Evolutionary conservation across 2,113 vertebrate genomes (phyloP).

Genomic region (Aphyosemion australe): DNA sequence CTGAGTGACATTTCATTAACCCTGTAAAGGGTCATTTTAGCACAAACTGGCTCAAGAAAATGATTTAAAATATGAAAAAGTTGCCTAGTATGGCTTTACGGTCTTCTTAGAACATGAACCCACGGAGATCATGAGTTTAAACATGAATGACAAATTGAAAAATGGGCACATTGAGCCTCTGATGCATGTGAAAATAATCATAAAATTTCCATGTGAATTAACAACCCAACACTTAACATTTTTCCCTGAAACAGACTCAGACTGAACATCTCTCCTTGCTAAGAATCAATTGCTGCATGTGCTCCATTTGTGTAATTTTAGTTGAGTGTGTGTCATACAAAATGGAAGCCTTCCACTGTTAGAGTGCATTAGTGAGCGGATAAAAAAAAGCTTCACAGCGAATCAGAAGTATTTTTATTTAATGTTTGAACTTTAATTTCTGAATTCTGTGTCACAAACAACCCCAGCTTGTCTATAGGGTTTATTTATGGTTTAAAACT

Average conservation of each 20-base stretch:
- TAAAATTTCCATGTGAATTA: conserved; percentile 3
- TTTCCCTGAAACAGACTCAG: conserved; percentile 10
- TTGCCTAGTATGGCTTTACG: too few species aligned
- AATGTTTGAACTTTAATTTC: neutral
- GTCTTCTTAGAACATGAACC: too few species aligned
- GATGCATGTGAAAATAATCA: conserved; percentile 38
- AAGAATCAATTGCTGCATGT: neutral
- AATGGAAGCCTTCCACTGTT: neutral
- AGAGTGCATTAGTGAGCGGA: neutral
- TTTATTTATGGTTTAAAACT: too few species aligned
- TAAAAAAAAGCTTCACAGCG: conserved; percentile 6
- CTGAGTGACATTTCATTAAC: too few species aligned
- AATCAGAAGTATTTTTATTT: neutral
- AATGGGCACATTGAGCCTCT: too few species aligned
- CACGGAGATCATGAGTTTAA: neutral
- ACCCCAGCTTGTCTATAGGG: too few species aligned
- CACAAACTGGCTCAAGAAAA: too few species aligned
- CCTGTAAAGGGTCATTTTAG: too few species aligned
- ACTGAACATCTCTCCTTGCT: conserved; percentile 22
- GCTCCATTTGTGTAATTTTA: neutral
- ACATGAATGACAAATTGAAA: neutral
- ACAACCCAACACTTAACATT: conserved; percentile 18
- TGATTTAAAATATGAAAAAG: too few species aligned
- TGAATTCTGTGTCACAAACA: neutral
- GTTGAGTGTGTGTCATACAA: neutral